Conservation (phyloP, 35 echinoderm and acorn worm genomes). For the Stichopus chloronotus region DNA sequence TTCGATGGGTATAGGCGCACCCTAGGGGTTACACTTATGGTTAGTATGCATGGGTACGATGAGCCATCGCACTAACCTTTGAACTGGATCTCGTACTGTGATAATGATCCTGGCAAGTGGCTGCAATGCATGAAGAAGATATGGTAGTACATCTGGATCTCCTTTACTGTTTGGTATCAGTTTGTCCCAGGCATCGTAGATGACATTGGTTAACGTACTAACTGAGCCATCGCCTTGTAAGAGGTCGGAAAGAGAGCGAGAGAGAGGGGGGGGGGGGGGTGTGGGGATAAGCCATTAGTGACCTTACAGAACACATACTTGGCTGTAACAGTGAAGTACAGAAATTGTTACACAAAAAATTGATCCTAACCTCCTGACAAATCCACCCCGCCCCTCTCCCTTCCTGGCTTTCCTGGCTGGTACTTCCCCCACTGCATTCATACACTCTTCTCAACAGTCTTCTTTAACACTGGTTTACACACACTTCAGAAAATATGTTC, state of each 20-base stretch:
- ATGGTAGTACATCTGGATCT: conserved; percentile 1
- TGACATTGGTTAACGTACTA: conserved; percentile 18
- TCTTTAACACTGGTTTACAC: too few species aligned
- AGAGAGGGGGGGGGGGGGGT: too few species aligned
- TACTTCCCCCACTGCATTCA: too few species aligned
- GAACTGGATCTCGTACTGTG: conserved; percentile 26
- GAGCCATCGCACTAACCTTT: neutral
- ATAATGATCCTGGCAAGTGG: conserved; percentile 30
- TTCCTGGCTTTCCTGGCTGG: too few species aligned
- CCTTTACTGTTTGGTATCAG: neutral
- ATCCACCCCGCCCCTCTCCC: too few species aligned
- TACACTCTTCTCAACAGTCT: too few species aligned
- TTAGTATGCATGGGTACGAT: neutral
- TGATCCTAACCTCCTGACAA: too few species aligned
- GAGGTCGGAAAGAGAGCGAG: neutral
- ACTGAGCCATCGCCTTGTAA: conserved; percentile 18
- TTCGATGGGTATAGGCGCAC: neutral
- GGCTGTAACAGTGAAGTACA: too few species aligned
- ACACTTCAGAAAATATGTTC: too few species aligned
- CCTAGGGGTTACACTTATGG: neutral
- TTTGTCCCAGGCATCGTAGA: conserved; percentile 18
- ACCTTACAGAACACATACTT: too few species aligned
- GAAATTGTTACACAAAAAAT: too few species aligned
- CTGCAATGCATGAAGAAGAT: conserved; percentile 12
- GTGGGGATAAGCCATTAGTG: too few species aligned